Evolutionary conservation across 2,888 invertebrate species (phyloP).

Genomic region (Lysandra coridon): DNA sequence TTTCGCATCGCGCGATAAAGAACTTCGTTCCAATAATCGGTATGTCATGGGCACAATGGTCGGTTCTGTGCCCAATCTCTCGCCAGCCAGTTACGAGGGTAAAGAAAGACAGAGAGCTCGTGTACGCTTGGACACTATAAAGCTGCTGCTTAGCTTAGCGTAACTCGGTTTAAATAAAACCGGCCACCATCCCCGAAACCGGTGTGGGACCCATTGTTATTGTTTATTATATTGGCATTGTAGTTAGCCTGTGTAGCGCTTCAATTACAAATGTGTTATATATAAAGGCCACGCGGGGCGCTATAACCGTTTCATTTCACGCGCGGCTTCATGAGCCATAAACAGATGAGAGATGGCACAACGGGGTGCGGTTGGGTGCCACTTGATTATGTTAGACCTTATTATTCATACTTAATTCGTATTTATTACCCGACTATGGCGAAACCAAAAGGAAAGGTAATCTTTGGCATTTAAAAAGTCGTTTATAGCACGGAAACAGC

Average conservation of each 20-base stretch:
- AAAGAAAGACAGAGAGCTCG: no score
- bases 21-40: no score
- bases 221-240: background rate
- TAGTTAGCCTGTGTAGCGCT: background rate
- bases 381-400: background rate
- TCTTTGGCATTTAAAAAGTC: background rate
- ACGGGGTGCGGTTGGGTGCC: background rate
- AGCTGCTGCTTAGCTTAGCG: no score
- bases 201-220: background rate
- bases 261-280: background rate
- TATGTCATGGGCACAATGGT: no score
- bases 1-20: no score
- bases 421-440: background rate
- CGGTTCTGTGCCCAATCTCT: no score
- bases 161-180: background rate
- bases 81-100: no score
- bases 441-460: no score
- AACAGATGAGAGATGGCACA: background rate
- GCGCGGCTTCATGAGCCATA: conserved; percentile 12
- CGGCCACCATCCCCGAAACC: background rate
- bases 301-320: conserved; percentile 1
- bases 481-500: no score
- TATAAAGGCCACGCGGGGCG: background rate
- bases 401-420: background rate
- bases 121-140: no score